A percentile compares a stretch with the other conserved stretches of the same genome.
Evolutionary conservation across 2,113 vertebrate species (phyloP).

Genomic region (Calyptomena viridis): DNA sequence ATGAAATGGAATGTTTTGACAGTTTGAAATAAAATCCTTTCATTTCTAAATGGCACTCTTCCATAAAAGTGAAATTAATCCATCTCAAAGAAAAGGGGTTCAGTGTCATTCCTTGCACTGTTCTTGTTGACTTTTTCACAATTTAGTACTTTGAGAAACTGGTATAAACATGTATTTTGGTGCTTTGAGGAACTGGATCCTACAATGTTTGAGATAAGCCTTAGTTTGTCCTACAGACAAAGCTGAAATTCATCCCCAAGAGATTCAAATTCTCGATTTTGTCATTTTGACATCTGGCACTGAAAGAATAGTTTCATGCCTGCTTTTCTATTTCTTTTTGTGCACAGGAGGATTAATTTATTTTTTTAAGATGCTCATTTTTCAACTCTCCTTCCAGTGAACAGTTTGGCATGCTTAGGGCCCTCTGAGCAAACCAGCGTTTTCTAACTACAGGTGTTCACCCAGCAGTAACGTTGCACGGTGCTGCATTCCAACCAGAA

Average conservation of each 20-base stretch:
- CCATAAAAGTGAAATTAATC: not conserved
- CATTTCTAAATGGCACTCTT: not conserved
- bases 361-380: not conserved
- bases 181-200: slow-evolving; percentile 7
- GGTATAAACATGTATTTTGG: not conserved
- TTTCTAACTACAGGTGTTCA: slow-evolving; percentile 56
- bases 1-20: not conserved
- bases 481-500: slow-evolving; percentile 6
- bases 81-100: not conserved
- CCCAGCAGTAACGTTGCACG: slow-evolving; percentile 1
- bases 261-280: slow-evolving; percentile 39
- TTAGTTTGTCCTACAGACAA: slow-evolving; percentile 7
- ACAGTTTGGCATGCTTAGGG: not conserved
- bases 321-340: slow-evolving; percentile 16
- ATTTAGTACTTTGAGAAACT: not conserved
- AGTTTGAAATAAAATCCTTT: not conserved
- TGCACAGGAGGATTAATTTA: not conserved
- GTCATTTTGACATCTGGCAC: not conserved
- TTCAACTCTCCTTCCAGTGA: slow-evolving; percentile 18
- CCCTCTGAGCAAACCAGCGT: not conserved
- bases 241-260: slow-evolving; percentile 16
- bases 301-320: slow-evolving; percentile 23
- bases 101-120: not conserved
- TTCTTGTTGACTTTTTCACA: not conserved
- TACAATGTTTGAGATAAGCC: not conserved